Evolutionary conservation across 1,140 invertebrate genomes (phyloP), one percentile per base, ranked within the genome.

Genomic region (Drosophila asahinai): DNA sequence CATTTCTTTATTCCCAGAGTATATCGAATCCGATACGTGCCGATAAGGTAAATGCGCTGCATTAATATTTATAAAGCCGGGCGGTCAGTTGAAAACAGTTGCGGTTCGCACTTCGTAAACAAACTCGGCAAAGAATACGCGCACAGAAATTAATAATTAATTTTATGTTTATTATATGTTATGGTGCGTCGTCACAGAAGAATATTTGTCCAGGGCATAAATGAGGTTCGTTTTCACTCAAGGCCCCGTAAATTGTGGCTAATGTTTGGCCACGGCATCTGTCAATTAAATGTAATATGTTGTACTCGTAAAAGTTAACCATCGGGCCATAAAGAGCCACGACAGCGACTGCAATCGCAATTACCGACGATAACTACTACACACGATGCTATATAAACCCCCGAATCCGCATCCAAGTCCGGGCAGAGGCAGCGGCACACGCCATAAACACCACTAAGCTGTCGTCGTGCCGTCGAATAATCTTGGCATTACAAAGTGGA

Each of bases 271-370:
- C 67, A 77, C 51, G 52, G 70, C 54, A 27, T 47, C 64, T 78
- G 77, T 64, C 83, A 89, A 89, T 87, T 87, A 84, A 89, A 81
- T 71, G 65, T 71, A 75, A 89, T 78, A 87, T 89, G 84, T 74
- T 80, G 77, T 65, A 64, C 77, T 89, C 84, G 59, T 87, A 77
- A 89, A 87, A 58, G 38, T 17, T 60, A 33, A 55, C 55, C 52
- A 75, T 45, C 51, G 25, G 36, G 33, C 80, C 80, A 80, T 77
- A 86, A 86, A 70, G 36, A 68, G 70, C 47, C 66, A 14, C 47
- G 25, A 59, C 70, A 83, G 36, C 36, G 36, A 38, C 12, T 73
- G 70, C 81, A 80, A 68, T 51, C 51, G 75, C 70, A 82, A 86
- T 86, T 86, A 86, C 38, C 70, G 43, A 15, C 51, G 33, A 61